Evolutionary conservation across 2,888 invertebrate species (phyloP), one percentile per base, ranked within the genome.

Genomic region (Anthophora plumipes): DNA sequence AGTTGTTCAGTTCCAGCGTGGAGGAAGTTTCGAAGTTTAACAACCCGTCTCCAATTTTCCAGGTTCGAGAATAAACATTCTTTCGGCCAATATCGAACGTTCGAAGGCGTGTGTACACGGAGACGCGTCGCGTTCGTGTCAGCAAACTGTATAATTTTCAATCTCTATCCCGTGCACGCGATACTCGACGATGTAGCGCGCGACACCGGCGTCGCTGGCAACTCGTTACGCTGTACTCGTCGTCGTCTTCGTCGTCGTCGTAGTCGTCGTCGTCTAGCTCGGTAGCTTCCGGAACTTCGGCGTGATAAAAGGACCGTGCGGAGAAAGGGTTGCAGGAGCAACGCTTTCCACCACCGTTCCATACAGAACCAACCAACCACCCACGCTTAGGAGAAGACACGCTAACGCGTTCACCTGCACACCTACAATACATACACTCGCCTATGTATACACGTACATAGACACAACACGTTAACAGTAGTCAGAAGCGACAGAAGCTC

Each of bases 131-230:
- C 57, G 41, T 73, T 69, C 73, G 66, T 64, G 50, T 60, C 54
- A 25, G 39, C 57, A 50, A 75, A 80, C 67, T 80, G 66, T 74
- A 71, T 80, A 82, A 82, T 80, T 82, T 71, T 80, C 80, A 80
- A 80, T 80, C 71, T 72, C 71, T 61, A 64, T 14, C 69, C 64
- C 43, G 61, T 43, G 54, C 63, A 76, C 76, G 81, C 81, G 69
- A 73, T 52, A 74, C 64, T 66, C 48, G 37, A 61, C 25, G 46
- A 20, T 59, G 66, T n/a, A 20, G 69, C 79, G 73, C 20, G 69
- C 79, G 73, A 79, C 63, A 43, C 64, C 68, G 74, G 43, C 80
- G 73, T 72, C 80, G 52, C 64, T 31, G 79, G 64, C 60, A 80
- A 72, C 82, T 82, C 82, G 82, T 82, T 82, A 82, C 76, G 64